A percentile compares a stretch with the other conserved stretches of the same genome.
Evolutionary conservation across 23 tunicate species (phyloP).

Genomic region (Botrylloides violaceus): DNA sequence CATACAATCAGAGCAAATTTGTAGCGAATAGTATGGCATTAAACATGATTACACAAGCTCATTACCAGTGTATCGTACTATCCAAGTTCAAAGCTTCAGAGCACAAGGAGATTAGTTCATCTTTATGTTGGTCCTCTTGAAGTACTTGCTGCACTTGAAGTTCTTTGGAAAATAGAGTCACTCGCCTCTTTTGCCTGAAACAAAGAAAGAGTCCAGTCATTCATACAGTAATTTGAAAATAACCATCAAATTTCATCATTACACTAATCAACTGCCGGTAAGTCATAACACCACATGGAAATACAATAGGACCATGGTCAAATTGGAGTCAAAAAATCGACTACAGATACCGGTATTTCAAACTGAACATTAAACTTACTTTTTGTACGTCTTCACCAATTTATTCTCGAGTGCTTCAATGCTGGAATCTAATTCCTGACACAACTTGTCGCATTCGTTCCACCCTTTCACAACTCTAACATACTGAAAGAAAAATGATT

Average conservation of each 20-base stretch:
- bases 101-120: not conserved
- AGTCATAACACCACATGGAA: no score
- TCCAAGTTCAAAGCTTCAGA: slow-evolving; percentile 10
- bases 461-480: slow-evolving; percentile 17
- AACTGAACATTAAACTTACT: not conserved
- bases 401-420: slow-evolving; percentile 4
- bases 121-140: slow-evolving; percentile 7
- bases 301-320: no score
- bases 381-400: not conserved
- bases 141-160: slow-evolving; percentile 14
- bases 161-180: not conserved
- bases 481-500: slow-evolving; percentile 5
- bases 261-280: no score
- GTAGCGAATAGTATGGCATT: no score
- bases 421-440: not conserved
- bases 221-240: no score
- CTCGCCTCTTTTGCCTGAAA: slow-evolving; percentile 8
- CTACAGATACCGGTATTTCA: no score
- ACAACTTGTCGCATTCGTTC: not conserved
- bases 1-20: not conserved
- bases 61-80: slow-evolving; percentile 2
- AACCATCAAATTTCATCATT: no score
- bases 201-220: not conserved
- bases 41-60: not conserved
- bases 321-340: no score